Percentiles rank a stretch among this genome's conserved stretches.
phyloP scores from a whole-genome alignment of 2,113 vertebrate species.

The Butorides virescens region DNA sequence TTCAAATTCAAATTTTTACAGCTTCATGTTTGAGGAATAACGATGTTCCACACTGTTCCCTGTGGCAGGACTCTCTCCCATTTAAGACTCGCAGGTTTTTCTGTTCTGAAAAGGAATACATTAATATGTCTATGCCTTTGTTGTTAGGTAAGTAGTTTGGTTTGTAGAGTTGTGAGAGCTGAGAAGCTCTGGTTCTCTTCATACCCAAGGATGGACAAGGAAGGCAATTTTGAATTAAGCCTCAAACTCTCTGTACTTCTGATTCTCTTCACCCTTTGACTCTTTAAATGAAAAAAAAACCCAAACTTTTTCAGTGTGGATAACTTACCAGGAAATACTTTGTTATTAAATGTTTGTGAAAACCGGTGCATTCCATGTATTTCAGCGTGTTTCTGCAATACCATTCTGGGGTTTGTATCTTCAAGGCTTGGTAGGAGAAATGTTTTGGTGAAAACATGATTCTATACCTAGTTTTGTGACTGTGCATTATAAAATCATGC shows the following conservation, averaged over 20 bases:
- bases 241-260: neutral
- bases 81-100: neutral
- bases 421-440: neutral
- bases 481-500: neutral
- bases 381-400: neutral
- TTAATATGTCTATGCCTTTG: neutral
- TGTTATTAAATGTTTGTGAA: neutral
- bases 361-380: accelerated
- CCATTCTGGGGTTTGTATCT: neutral
- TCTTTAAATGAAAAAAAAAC: neutral
- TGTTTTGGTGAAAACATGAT: neutral
- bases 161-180: neutral
- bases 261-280: neutral
- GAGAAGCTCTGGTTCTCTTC: neutral
- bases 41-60: neutral
- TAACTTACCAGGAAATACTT: neutral
- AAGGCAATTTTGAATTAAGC: neutral
- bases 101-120: neutral
- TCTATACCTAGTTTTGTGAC: neutral
- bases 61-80: neutral
- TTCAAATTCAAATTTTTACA: neutral
- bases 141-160: neutral
- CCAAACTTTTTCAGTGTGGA: neutral
- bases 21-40: neutral
- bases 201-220: neutral